phyloP scores from a whole-genome alignment of 2,888 invertebrate species.

The Isoperla grammatica region DNA sequence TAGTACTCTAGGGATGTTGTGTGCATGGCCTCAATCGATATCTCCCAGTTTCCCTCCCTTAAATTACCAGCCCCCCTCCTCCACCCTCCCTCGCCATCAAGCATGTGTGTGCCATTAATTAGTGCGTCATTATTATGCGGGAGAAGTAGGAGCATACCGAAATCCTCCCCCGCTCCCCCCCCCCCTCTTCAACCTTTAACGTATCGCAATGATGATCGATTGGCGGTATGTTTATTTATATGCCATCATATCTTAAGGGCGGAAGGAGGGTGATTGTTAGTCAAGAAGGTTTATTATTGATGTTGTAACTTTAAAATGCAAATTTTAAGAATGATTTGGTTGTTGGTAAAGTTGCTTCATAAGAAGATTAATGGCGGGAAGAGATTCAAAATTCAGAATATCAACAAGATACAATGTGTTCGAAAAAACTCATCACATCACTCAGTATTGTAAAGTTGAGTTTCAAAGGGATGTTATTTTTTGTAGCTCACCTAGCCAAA shows the following conservation, averaged over 20 bases:
- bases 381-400: neutral
- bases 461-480: too few relatives aligned
- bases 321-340: constrained; percentile 1
- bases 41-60: constrained; percentile 28
- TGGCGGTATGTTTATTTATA: constrained; percentile 19
- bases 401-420: neutral
- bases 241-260: constrained; percentile 12
- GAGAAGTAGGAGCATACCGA: constrained; percentile 13
- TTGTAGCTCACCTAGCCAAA: too few relatives aligned
- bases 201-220: constrained; percentile 18
- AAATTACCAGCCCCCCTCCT: constrained; percentile 23
- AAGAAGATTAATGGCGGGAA: neutral
- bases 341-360: neutral
- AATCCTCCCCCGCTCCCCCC: constrained; percentile 4
- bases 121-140: constrained; percentile 29
- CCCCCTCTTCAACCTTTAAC: neutral
- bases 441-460: too few relatives aligned
- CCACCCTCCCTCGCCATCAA: constrained; percentile 10
- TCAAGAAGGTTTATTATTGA: neutral
- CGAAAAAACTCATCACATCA: too few relatives aligned
- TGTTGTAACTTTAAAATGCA: neutral
- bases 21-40: constrained; percentile 27
- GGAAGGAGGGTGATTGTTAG: neutral
- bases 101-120: constrained; percentile 30
- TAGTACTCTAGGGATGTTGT: constrained; percentile 21